Base-by-base conservation (phyloP, 2,113 vertebrate species). In the Diphyllodes magnificus region DNA sequence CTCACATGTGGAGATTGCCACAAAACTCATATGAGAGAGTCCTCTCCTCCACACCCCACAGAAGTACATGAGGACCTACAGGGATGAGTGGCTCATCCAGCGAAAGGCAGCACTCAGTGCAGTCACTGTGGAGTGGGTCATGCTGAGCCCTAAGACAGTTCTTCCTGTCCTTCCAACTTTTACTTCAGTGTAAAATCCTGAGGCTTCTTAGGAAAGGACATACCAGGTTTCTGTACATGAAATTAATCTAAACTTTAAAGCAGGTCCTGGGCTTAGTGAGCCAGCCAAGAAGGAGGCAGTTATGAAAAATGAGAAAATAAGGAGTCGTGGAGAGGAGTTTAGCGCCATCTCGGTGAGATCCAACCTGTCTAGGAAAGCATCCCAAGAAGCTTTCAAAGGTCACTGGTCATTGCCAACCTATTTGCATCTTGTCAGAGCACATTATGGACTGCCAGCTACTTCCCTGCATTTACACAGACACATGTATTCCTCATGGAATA, bases 391-490 rank as follows among this genome's bases (percentile, higher is more conserved):
- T 88, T 83, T 70, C 65, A 83, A 79, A 86, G 40, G 66, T 85
- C 60, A 69, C 5, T 19, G 24, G 77, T 60, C 56, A 73, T 66
- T 1, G 1, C 14, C n/a, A 80, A 60, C 42, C 59, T n/a, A 73
- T 93, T 92, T 92, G 50, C 64, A 88, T 85, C 90, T 76, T 85
- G 63, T 95, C 88, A 95, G 53, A 90, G 63, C 45, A 77, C 33
- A 50, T 80, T 80, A 70, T 19, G n/a, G 42, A 20, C 50, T 80
- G 45, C 39, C 47, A 88, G 39, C 45, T 89, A 66, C 40, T 90
- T 88, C 19, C 27, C 33, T 63, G 6, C 28, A 44, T 65, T 90
- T 85, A 70, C 33, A 70, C 1, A 84, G 65, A 93, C 50, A 84
- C 24, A 40, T 49, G 49, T 49, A 49, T 49, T 49, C 50, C 25